Evolutionary conservation across 53 echinoderm and acorn worm species (phyloP).

Genomic region (Glandiceps talaboti): DNA sequence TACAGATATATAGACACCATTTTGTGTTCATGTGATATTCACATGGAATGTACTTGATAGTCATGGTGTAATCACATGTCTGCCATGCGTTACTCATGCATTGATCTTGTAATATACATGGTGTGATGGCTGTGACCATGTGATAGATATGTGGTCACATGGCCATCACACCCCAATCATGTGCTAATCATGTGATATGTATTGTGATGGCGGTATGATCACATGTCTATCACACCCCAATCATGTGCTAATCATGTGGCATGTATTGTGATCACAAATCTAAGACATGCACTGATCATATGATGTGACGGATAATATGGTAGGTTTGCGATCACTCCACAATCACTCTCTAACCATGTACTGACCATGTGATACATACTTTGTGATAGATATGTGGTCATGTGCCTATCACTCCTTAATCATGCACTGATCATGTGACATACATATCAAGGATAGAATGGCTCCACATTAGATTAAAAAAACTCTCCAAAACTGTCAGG

Average conservation of each 20-base stretch:
- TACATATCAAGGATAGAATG: too few relatives aligned
- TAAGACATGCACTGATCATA: too few relatives aligned
- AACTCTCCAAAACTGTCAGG: too few relatives aligned
- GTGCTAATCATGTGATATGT: not conserved
- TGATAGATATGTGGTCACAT: not conserved
- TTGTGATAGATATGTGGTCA: too few relatives aligned
- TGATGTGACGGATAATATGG: too few relatives aligned
- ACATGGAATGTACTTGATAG: not conserved
- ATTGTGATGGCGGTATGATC: not conserved
- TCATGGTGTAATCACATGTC: not conserved
- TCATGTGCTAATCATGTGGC: not conserved
- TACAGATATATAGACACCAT: not conserved
- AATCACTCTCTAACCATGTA: not conserved
- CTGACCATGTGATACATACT: not conserved
- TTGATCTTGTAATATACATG: too few relatives aligned
- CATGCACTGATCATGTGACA: too few relatives aligned
- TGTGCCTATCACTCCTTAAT: too few relatives aligned
- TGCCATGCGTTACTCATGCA: too few relatives aligned
- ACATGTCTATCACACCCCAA: not conserved
- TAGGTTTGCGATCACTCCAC: too few relatives aligned
- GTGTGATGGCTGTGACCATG: not conserved
- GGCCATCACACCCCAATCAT: not conserved
- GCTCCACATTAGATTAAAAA: too few relatives aligned
- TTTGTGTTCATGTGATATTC: not conserved
- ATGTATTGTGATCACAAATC: not conserved